phyloP scores from a whole-genome alignment of 2,888 invertebrate genomes.

The Xestia rhomboidea region DNA sequence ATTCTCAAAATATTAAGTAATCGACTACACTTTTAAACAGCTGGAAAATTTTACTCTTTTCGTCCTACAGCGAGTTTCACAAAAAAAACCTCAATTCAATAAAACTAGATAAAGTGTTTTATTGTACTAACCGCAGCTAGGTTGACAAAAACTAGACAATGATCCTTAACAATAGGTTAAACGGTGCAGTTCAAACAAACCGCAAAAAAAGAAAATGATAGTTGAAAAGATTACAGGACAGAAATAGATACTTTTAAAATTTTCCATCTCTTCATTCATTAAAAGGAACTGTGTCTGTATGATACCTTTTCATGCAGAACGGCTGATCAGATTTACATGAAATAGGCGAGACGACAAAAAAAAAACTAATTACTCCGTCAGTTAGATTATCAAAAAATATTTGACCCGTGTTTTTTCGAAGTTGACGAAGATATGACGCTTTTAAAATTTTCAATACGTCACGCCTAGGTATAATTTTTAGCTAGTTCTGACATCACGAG shows the following conservation, averaged over 20 bases:
- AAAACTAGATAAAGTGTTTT: conserved; percentile 41
- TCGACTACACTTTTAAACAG: neutral
- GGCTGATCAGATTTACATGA: neutral
- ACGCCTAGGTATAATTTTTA: too few relatives aligned
- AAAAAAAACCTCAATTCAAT: conserved; percentile 24
- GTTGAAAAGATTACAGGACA: neutral
- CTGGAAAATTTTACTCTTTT: conserved; percentile 28
- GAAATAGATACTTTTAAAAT: conserved; percentile 31
- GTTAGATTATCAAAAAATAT: too few relatives aligned
- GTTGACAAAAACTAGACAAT: conserved; percentile 40
- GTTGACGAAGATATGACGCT: too few relatives aligned
- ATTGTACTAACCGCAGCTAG: conserved; percentile 21
- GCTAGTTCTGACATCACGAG: too few relatives aligned
- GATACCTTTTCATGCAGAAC: neutral
- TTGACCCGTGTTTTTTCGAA: too few relatives aligned
- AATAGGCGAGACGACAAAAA: too few relatives aligned
- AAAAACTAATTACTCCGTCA: too few relatives aligned
- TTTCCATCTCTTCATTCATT: too few relatives aligned
- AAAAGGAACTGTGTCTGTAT: too few relatives aligned
- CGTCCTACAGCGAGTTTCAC: neutral
- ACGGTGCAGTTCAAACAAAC: conserved; percentile 14
- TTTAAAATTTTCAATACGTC: too few relatives aligned
- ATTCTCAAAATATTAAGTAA: neutral
- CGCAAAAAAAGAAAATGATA: conserved; percentile 4
- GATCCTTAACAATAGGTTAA: conserved; percentile 32